Evolutionary conservation across 2,113 vertebrate species (phyloP), one percentile per base, ranked within the genome.

Genomic region (Spermophilus dauricus): DNA sequence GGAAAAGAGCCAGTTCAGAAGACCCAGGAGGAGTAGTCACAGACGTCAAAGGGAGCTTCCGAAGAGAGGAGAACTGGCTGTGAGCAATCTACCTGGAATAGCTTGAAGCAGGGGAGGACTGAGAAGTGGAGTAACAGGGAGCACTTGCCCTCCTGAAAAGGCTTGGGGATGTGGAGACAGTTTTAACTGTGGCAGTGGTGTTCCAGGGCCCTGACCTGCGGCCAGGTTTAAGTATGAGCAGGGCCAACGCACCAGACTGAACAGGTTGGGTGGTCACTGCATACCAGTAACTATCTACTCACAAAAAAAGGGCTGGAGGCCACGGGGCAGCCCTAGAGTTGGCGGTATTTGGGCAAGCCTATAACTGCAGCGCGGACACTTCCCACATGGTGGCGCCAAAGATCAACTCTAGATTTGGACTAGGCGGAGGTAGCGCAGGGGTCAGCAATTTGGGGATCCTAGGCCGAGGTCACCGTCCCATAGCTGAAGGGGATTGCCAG

Each of bases 331-430:
- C 18, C 39, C 26, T 12, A 16, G 77, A 90, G 45, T 37, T 56
- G 10, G 53, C 1, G 0, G 8, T 63, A 13, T 58, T 96, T 70
- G 72, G 69, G 53, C 18, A 75, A 69, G 45, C n/a, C 61, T 56
- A 10, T 20, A 22, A n/a, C 53, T 88, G 97, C 69, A 92, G 56
- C 86, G 24, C 30, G 30, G 22, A 69, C 37, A 51, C 3, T 61
- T 89, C 37, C 95, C 98, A 97, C 94, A 97, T 0, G 92, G 94
- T 96, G 98, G 96, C 96, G 83, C 92, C 95, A 96, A 94, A 98
- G 81, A 93, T 77, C 48, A 94, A 42, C 17, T 65, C 73, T 56
- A 37, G 18, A 39, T 28, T 77, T 85, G 34, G 51, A 20, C 11
- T 48, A 67, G 14, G 20, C 5, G 34, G 32, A 51, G 28, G 16